Conservation (phyloP, 2,797 vertebrate genomes). For the Emys orbicularis region DNA sequence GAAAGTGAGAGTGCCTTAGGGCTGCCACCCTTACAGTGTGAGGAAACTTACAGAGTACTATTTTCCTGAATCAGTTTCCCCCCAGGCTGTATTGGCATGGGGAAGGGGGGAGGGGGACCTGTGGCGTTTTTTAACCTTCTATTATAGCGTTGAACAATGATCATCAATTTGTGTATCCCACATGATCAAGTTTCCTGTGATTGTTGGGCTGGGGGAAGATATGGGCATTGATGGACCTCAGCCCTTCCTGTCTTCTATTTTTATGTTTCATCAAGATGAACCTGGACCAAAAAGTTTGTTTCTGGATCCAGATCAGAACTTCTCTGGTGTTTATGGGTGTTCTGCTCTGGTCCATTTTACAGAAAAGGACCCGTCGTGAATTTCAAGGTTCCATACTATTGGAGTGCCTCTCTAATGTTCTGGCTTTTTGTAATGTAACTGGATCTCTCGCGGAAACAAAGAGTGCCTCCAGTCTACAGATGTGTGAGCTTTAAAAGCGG, state of each 20-base stretch:
- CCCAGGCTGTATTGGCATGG: neutral
- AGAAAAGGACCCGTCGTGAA: neutral
- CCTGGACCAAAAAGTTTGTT: neutral
- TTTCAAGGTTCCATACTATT: neutral
- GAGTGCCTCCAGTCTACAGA: neutral
- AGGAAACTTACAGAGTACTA: neutral
- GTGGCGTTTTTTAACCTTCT: neutral
- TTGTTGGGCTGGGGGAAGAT: neutral
- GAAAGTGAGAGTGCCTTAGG: neutral
- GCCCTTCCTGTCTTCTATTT: neutral
- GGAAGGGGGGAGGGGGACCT: accelerated
- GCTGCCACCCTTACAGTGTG: neutral
- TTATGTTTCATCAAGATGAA: neutral
- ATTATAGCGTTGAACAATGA: neutral
- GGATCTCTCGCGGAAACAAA: neutral
- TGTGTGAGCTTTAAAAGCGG: neutral
- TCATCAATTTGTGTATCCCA: neutral
- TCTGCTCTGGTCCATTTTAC: neutral
- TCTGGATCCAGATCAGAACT: neutral
- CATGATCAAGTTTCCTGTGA: neutral
- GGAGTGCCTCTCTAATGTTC: neutral
- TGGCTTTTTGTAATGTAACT: neutral
- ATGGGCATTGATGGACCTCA: neutral
- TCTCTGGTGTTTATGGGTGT: neutral
- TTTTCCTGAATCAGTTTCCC: neutral